Percentiles rank a stretch among this genome's conserved stretches.
These are phyloP conservation scores for Sipunculus nudus DNA, from an alignment of 2,888 invertebrate species.

Conservation along the genomic window DNA sequence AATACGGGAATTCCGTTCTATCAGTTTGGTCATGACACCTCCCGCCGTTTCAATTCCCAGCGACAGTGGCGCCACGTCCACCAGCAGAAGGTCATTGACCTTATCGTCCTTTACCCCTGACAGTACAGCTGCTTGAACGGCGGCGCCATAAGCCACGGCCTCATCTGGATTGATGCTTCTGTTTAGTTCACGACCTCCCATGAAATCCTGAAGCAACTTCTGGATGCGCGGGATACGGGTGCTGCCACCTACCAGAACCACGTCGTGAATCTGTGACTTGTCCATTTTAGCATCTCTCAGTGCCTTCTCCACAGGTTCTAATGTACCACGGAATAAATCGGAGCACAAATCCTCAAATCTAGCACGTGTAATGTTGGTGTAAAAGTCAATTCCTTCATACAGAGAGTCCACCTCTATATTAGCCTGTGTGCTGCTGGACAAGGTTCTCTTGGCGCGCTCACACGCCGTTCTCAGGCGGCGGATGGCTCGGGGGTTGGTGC, in stretches of 20 bases:
- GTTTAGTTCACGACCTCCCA: conserved; percentile 38
- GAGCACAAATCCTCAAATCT: too few relatives aligned
- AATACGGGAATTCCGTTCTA: conserved; percentile 57
- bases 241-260: conserved; percentile 47
- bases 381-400: too few relatives aligned
- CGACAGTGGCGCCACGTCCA: conserved; percentile 74
- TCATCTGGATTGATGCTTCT: conserved; percentile 43
- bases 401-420: too few relatives aligned
- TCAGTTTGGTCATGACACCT: conserved; percentile 56
- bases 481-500: conserved; percentile 83
- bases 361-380: too few relatives aligned
- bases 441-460: conserved; percentile 73
- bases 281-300: conserved; percentile 41
- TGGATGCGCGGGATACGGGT: conserved; percentile 45
- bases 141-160: conserved; percentile 43
- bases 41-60: conserved; percentile 72
- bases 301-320: conserved; percentile 42
- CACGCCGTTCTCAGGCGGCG: conserved; percentile 91
- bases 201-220: conserved; percentile 37
- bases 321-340: conserved; percentile 70
- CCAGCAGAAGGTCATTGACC: conserved; percentile 80
- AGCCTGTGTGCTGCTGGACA: conserved; percentile 70
- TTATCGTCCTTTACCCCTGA: conserved; percentile 72
- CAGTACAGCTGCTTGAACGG: conserved; percentile 70
- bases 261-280: conserved; percentile 40